Conservation (phyloP, 2,888 invertebrate species). For the Volucella inanis region DNA sequence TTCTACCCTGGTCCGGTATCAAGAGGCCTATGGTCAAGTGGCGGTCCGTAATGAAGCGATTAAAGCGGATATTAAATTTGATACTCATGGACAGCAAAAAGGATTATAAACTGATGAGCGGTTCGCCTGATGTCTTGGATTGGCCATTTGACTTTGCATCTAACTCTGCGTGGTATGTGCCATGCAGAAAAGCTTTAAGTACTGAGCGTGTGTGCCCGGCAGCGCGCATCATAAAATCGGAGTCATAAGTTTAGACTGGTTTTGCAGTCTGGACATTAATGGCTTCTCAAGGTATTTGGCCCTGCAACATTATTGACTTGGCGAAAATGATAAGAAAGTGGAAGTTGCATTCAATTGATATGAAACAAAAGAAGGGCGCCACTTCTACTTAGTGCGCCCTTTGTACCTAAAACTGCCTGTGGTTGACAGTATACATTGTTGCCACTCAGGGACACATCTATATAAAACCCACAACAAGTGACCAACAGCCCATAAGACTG, state of each 20-base stretch:
- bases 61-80: slow-evolving; percentile 73
- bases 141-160: too few species aligned
- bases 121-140: slow-evolving; percentile 17
- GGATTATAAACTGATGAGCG: slow-evolving; percentile 70
- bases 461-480: neutral
- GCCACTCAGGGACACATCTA: too few species aligned
- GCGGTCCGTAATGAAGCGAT: slow-evolving; percentile 73
- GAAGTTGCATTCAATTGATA: too few species aligned
- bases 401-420: too few species aligned
- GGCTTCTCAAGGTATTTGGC: slow-evolving; percentile 50
- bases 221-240: slow-evolving; percentile 62
- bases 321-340: too few species aligned
- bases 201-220: slow-evolving; percentile 32
- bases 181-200: slow-evolving; percentile 24
- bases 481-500: slow-evolving; percentile 13
- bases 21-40: slow-evolving; percentile 44
- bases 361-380: too few species aligned
- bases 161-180: slow-evolving; percentile 3
- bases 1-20: slow-evolving; percentile 11
- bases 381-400: too few species aligned
- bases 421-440: too few species aligned
- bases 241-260: slow-evolving; percentile 68
- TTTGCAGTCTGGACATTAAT: slow-evolving; percentile 50
- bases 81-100: slow-evolving; percentile 73
- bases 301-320: slow-evolving; percentile 44